These are phyloP conservation scores for Hylaeus volcanicus DNA, from an alignment of 1,140 invertebrate genomes.

Conservation along the genomic window DNA sequence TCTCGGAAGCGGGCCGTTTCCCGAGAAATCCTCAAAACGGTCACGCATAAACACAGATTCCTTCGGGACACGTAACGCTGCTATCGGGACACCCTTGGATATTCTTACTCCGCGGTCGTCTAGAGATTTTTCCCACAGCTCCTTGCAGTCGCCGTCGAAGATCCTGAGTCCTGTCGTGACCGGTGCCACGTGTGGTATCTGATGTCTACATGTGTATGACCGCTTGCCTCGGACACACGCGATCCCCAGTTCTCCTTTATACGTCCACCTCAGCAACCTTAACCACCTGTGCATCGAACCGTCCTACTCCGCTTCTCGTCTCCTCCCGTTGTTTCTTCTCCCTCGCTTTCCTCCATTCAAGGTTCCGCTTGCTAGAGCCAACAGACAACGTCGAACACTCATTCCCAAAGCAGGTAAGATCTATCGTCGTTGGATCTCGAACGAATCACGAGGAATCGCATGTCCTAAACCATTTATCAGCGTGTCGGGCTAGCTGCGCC, in stretches of 20 bases:
- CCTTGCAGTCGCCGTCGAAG: conserved; percentile 54
- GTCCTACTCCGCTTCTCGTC: conserved; percentile 36
- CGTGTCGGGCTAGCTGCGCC: conserved; percentile 49
- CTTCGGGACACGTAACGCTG: not conserved
- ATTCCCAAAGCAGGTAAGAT: conserved; percentile 63
- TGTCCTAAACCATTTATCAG: conserved; percentile 66
- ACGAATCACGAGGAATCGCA: conserved; percentile 65
- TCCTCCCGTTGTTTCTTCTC: conserved; percentile 26
- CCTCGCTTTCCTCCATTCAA: not conserved
- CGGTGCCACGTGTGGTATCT: conserved; percentile 68
- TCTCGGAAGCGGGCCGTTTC: not conserved
- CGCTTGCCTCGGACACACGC: conserved; percentile 65
- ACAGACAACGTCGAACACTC: conserved; percentile 17
- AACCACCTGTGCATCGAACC: conserved; percentile 67
- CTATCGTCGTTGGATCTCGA: conserved; percentile 58
- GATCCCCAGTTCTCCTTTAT: conserved; percentile 66
- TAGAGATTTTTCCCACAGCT: conserved; percentile 49
- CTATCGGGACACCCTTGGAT: not conserved
- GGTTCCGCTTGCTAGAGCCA: conserved; percentile 3
- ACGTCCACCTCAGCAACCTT: conserved; percentile 62
- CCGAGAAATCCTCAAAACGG: conserved; percentile 2
- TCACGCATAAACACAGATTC: not conserved
- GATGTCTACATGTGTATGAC: conserved; percentile 72
- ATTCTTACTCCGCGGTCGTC: conserved; percentile 14
- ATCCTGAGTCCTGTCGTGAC: conserved; percentile 67